A percentile compares a stretch with the other conserved stretches of the same genome.
Evolutionary conservation across 2,797 vertebrate species (phyloP).

Genomic region (Bradypodion pumilum): DNA sequence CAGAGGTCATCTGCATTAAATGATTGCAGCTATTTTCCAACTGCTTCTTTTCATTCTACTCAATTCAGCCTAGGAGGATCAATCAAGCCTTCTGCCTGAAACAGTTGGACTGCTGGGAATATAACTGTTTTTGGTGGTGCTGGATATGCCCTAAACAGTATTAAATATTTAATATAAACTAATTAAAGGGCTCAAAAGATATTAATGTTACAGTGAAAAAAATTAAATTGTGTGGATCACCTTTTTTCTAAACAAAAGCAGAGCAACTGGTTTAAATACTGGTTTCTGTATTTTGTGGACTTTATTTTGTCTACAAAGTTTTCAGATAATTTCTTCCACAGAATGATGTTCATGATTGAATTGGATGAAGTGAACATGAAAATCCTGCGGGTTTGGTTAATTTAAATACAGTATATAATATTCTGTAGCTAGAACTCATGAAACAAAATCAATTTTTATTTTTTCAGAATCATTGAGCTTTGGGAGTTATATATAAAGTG

Average conservation of each 20-base stretch:
- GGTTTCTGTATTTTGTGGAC: constrained; percentile 58
- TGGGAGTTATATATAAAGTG: constrained; percentile 38
- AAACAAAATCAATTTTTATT: constrained; percentile 13
- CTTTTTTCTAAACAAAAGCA: constrained; percentile 59
- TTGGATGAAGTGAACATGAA: background rate
- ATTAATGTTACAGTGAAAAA: constrained; percentile 70
- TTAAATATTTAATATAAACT: constrained; percentile 86
- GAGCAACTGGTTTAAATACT: constrained; percentile 45
- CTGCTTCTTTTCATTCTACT: constrained; percentile 88
- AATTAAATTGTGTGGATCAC: constrained; percentile 64
- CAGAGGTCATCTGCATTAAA: constrained; percentile 91
- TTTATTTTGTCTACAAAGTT: constrained; percentile 63
- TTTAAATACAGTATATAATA: constrained; percentile 2
- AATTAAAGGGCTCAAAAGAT: constrained; percentile 78
- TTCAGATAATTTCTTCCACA: constrained; percentile 54
- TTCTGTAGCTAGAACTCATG: background rate
- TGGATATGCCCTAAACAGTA: constrained; percentile 82
- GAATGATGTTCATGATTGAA: constrained; percentile 57
- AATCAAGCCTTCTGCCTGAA: constrained; percentile 83
- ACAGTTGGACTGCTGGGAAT: constrained; percentile 84
- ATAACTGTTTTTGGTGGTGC: constrained; percentile 83
- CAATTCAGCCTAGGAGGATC: constrained; percentile 84
- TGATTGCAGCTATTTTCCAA: constrained; percentile 88
- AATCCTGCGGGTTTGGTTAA: background rate
- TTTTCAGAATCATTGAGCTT: constrained; percentile 50